These are phyloP conservation scores for Frieseomelitta varia DNA, from an alignment of 1,140 invertebrate genomes.

Conservation along the genomic window DNA sequence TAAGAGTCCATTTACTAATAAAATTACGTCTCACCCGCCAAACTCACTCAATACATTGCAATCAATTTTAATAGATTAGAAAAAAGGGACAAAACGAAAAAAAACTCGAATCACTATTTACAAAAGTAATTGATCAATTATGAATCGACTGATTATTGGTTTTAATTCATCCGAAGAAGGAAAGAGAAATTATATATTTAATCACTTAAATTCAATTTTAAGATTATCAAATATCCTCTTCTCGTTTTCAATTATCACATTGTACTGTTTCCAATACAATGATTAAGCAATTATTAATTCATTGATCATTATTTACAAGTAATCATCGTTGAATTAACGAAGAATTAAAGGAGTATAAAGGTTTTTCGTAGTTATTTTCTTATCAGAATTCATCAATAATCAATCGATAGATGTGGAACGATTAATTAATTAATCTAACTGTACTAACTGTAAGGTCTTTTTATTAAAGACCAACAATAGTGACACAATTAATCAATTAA, in stretches of 20 bases:
- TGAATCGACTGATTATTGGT: slow-evolving; percentile 15
- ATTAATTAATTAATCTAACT: slow-evolving; percentile 21
- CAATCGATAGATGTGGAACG: not conserved
- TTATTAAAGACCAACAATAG: slow-evolving; percentile 32
- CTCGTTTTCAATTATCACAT: not conserved
- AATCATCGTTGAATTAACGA: not conserved
- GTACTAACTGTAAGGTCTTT: slow-evolving; percentile 32
- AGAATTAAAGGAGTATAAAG: not conserved
- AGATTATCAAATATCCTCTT: not conserved
- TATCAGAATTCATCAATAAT: not conserved
- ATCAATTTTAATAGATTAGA: slow-evolving; percentile 51
- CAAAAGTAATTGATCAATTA: slow-evolving; percentile 34
- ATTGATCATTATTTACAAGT: slow-evolving; percentile 22
- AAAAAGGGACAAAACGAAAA: slow-evolving; percentile 30
- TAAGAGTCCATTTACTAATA: slow-evolving; percentile 29
- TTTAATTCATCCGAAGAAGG: not conserved
- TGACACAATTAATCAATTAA: slow-evolving; percentile 9
- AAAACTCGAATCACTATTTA: slow-evolving; percentile 20
- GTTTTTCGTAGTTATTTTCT: not conserved
- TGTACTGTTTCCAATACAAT: not conserved
- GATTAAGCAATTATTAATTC: not conserved
- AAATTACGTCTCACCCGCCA: slow-evolving; percentile 11
- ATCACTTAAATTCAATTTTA: not conserved
- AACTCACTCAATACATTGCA: slow-evolving; percentile 21
- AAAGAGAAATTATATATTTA: not conserved